Evolutionary conservation across 2,888 invertebrate species (phyloP).

Genomic region (Rutpela maculata): DNA sequence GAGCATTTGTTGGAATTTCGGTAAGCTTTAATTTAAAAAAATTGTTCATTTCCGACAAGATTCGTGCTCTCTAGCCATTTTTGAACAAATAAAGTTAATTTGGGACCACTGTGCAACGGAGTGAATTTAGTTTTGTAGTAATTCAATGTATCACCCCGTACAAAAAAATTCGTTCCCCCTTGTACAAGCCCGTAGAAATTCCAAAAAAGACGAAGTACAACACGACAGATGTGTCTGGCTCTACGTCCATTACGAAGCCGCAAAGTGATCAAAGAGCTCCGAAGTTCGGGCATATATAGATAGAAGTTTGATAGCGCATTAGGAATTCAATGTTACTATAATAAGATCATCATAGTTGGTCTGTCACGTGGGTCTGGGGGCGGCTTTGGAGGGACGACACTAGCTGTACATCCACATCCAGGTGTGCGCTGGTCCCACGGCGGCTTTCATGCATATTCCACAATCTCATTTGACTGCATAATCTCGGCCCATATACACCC

Average conservation of each 20-base stretch:
- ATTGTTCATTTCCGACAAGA: too few relatives aligned
- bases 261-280: neutral
- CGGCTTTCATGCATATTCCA: slow-evolving; percentile 73
- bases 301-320: slow-evolving; percentile 56
- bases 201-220: neutral
- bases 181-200: neutral
- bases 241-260: neutral
- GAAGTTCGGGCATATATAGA: neutral
- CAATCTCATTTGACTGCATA: slow-evolving; percentile 73
- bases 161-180: neutral
- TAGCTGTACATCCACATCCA: slow-evolving; percentile 42
- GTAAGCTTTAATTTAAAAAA: too few relatives aligned
- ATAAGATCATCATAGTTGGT: slow-evolving; percentile 64
- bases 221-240: neutral
- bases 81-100: too few relatives aligned
- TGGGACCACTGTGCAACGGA: too few relatives aligned
- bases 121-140: neutral
- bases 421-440: slow-evolving; percentile 63
- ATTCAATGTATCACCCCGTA: neutral
- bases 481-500: slow-evolving; percentile 69
- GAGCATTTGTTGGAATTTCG: too few relatives aligned
- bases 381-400: slow-evolving; percentile 34
- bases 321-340: slow-evolving; percentile 68
- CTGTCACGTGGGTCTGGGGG: slow-evolving; percentile 35
- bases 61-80: too few relatives aligned